phyloP scores from a whole-genome alignment of 2,113 vertebrate species.

The Rallus limicola region DNA sequence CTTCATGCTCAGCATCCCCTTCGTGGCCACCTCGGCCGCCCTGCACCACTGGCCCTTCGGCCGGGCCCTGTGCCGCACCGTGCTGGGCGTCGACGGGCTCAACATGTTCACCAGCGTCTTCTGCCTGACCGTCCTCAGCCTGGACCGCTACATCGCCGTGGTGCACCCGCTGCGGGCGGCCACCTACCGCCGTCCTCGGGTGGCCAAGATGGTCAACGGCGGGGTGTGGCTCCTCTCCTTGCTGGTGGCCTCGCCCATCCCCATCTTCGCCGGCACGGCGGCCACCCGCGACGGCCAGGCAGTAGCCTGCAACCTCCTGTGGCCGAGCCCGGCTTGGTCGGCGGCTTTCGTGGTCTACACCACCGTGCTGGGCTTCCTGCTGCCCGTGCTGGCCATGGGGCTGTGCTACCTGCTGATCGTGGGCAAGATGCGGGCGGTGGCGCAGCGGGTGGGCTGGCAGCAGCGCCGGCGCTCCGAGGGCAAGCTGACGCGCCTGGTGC shows the following conservation, averaged over 20 bases:
- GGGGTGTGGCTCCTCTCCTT: slow-evolving; percentile 88
- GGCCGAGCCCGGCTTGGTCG: slow-evolving; percentile 85
- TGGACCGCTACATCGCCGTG: slow-evolving; percentile 89
- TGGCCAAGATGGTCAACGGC: slow-evolving; percentile 88
- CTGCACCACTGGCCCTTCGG: slow-evolving; percentile 91
- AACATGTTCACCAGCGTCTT: slow-evolving; percentile 93
- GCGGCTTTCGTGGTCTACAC: slow-evolving; percentile 88
- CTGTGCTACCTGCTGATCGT: slow-evolving; percentile 90
- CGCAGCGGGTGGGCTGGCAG: slow-evolving; percentile 88
- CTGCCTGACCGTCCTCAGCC: slow-evolving; percentile 88
- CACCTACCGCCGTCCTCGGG: slow-evolving; percentile 85
- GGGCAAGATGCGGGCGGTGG: slow-evolving; percentile 86
- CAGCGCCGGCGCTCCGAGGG: slow-evolving; percentile 88
- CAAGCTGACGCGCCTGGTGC: slow-evolving; percentile 86
- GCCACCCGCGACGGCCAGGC: slow-evolving; percentile 83
- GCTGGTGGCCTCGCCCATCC: slow-evolving; percentile 87
- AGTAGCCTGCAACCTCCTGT: slow-evolving; percentile 88
- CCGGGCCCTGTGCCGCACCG: slow-evolving; percentile 85
- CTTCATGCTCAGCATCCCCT: slow-evolving; percentile 89
- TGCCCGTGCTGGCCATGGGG: slow-evolving; percentile 88
- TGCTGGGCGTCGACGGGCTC: slow-evolving; percentile 88
- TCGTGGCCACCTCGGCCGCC: slow-evolving; percentile 84
- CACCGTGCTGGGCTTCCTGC: slow-evolving; percentile 87
- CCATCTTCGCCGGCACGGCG: slow-evolving; percentile 83
- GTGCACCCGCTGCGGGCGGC: slow-evolving; percentile 89